phyloP scores from a whole-genome alignment of 2,888 invertebrate genomes.

The Drosophila kambysellisi region DNA sequence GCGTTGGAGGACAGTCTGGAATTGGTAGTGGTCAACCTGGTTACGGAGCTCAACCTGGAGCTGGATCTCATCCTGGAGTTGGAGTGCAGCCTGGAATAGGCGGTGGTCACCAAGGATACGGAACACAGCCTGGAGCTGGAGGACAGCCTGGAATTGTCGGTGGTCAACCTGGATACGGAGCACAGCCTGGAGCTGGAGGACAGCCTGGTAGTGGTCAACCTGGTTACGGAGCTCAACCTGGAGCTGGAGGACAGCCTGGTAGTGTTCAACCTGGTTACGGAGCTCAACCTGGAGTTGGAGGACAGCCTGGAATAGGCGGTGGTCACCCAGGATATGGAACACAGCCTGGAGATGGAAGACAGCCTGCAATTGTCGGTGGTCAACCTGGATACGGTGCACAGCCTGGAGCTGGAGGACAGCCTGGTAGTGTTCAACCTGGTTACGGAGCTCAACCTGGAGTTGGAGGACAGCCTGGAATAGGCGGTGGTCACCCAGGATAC shows the following conservation, averaged over 20 bases:
- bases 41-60: background rate
- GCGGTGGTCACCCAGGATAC: slow-evolving; percentile 27
- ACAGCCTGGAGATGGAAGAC: background rate
- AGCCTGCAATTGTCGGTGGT: rapidly evolving
- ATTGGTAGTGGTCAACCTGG: slow-evolving; percentile 17
- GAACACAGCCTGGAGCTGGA: slow-evolving; percentile 14
- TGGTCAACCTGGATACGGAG: slow-evolving; percentile 16
- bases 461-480: slow-evolving; percentile 10
- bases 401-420: slow-evolving; percentile 12
- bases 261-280: too few species aligned
- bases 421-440: slow-evolving; percentile 28
- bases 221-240: slow-evolving; percentile 27
- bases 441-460: slow-evolving; percentile 20
- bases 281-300: too few species aligned
- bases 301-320: too few species aligned
- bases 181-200: slow-evolving; percentile 10
- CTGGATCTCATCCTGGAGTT: background rate
- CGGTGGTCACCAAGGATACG: slow-evolving; percentile 33
- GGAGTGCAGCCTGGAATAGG: slow-evolving; percentile 32
- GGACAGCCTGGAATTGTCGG: slow-evolving; percentile 30
- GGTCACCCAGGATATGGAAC: background rate
- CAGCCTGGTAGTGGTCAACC: slow-evolving; percentile 32
- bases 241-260: slow-evolving; percentile 18
- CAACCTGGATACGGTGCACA: slow-evolving; percentile 10
- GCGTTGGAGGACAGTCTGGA: background rate